Base-by-base conservation (phyloP, 2,888 invertebrate genomes). In the Sinelater perroti region DNA sequence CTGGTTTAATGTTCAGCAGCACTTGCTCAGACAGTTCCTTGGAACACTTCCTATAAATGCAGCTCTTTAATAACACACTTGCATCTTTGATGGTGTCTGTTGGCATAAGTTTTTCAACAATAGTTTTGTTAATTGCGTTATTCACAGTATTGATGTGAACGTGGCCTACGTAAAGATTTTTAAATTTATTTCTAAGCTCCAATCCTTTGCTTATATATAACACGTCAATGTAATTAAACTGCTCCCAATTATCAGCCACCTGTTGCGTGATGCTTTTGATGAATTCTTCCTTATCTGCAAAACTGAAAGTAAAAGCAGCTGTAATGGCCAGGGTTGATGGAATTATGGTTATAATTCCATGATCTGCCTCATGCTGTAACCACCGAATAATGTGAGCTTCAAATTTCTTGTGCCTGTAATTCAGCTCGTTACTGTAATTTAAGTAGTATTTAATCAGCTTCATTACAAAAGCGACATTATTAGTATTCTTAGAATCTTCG, bases 371-470 rank as follows among this genome's bases (percentile, higher is more conserved):
- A 3, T 71, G 59, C 64, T 79, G 70, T 56, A 81, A 73, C 60
- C 78, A 63, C 20, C 74, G 68, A 13, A 77, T 70, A n/a, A 82
- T 61, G 28, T 67, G 63, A 8, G 74, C 76, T 65, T 85, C 85
- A 56, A 84, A 75, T 4, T 70, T 68, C n/a, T 67, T 63, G 63
- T 82, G 78, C 0, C 83, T 74, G 67, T 81, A 84, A 5, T 81
- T 79, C 1, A 83, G 67, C 66, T 82, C 81, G 49, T 79, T 80
- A 61, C 81, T 81, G 64, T 83, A 84, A 66, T 80, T 76, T 76
- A 83, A 79, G 64, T 85, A 85, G 53, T 80, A 80, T 51, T 80
- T 77, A 57, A 80, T 80, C 26, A 82, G 72, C 20, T 72, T 75
- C 21, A 60, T 16, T 5, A 80, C 56, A 30, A 82, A 66, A 38